Evolutionary conservation across 2,113 vertebrate species (phyloP).

Genomic region (Passer domesticus): DNA sequence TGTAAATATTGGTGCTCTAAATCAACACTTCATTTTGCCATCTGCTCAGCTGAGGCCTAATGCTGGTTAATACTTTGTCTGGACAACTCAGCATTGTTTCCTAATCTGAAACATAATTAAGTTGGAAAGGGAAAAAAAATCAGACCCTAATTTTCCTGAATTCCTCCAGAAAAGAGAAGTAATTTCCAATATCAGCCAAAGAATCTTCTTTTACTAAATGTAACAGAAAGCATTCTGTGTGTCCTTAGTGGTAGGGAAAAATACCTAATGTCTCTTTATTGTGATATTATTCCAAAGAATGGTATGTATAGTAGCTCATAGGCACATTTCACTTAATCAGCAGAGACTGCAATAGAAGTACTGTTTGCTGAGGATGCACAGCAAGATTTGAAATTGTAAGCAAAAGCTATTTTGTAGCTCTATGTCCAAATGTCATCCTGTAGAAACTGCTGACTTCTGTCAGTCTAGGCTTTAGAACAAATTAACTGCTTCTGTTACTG

Average conservation of each 20-base stretch:
- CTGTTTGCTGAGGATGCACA: constrained; percentile 73
- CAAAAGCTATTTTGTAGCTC: constrained; percentile 73
- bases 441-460: constrained; percentile 74
- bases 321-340: constrained; percentile 67
- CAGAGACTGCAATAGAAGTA: constrained; percentile 65
- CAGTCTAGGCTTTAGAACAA: constrained; percentile 63
- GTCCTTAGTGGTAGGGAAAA: neutral
- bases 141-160: neutral
- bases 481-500: constrained; percentile 51
- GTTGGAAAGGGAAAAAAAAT: neutral
- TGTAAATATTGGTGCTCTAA: neutral
- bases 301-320: constrained; percentile 47
- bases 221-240: neutral
- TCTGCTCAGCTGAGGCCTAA: neutral
- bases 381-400: constrained; percentile 75
- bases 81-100: neutral
- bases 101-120: neutral
- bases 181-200: neutral
- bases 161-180: neutral
- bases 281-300: neutral
- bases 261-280: neutral
- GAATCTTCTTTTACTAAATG: neutral
- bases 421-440: constrained; percentile 66
- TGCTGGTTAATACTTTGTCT: constrained; percentile 32
- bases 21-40: neutral